Conservation (phyloP, 2,888 invertebrate species). For the Dryadula phaetusa region DNA sequence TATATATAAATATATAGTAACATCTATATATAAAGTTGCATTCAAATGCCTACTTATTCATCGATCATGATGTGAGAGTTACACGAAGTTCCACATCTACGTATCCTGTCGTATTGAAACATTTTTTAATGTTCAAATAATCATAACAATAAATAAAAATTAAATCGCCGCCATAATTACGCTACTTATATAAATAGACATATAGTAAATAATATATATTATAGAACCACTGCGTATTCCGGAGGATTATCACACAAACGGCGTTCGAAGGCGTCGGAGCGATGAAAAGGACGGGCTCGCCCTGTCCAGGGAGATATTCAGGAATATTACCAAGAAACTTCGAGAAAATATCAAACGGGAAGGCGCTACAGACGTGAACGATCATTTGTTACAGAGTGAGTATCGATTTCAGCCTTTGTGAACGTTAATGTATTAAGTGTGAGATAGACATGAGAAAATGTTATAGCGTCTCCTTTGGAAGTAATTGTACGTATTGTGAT, state of each 20-base stretch:
- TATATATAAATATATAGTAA: too few species aligned
- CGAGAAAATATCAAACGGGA: slow-evolving; percentile 79
- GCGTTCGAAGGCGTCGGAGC: slow-evolving; percentile 68
- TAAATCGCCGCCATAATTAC: too few species aligned
- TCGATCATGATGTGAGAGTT: too few species aligned
- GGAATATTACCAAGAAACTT: slow-evolving; percentile 81
- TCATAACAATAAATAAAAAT: not conserved
- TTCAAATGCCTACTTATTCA: too few species aligned
- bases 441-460: slow-evolving; percentile 3
- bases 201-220: slow-evolving; percentile 20
- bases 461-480: slow-evolving; percentile 5
- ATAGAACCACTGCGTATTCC: slow-evolving; percentile 75
- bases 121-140: too few species aligned
- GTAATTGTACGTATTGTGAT: not conserved
- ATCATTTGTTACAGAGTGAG: slow-evolving; percentile 76
- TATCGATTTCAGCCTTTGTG: slow-evolving; percentile 52
- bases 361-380: slow-evolving; percentile 73
- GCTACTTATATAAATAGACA: not conserved
- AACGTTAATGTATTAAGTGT: slow-evolving; percentile 31
- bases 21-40: too few species aligned
- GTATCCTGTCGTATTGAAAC: too few species aligned
- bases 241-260: slow-evolving; percentile 69
- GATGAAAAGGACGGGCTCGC: slow-evolving; percentile 78
- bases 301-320: slow-evolving; percentile 80
- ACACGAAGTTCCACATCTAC: too few species aligned